Base-by-base conservation (phyloP, 2,797 vertebrate species). In the Typhlichthys eigenmanni region DNA sequence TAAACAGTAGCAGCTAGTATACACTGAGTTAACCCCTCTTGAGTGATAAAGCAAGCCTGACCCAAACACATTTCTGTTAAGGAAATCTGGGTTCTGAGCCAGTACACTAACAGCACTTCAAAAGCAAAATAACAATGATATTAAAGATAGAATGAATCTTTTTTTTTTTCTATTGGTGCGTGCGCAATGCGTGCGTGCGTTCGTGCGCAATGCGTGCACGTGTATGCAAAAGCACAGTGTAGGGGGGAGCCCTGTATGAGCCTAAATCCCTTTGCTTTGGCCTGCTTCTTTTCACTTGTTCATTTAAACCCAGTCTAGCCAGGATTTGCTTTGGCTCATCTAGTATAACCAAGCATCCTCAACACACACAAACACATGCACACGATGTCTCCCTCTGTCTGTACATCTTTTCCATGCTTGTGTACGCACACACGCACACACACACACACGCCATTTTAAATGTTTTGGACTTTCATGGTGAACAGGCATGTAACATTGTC, bases 291-390 rank as follows among this genome's bases (percentile, higher is more conserved):
- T 76, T 85, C 51, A 77, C 81, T 83, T 79, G 75, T 79, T 84
- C 64, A 75, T 79, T 82, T 80, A 16, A 79, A 55, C 43, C 64
- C 63, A 49, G 72, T 78, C 72, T 66, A 61, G 69, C 69, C 74
- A 77, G 64, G 59, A 76, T 88, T 86, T 78, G 69, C 73, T 81
- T 87, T 82, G 79, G 82, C 81, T 79, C 71, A 71, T 83, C 64
- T 66, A 77, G 57, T 51, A 53, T 47, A 75, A 75, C 68, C 54
- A 62, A 71, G 48, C 66, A 52, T 75, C 64, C 72, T 58, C 32
- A 49, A 49, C 62, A 72, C 68, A 72, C 64, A 63, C 62, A 78
- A 75, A 63, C 68, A 67, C 61, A 65, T 48, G 64, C 58, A 67
- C 16, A 65, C 62, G n/a, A 58, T 68, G 57, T 61, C 47, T 60